A percentile compares a stretch with the other conserved stretches of the same genome.
phyloP scores from a whole-genome alignment of 2,797 vertebrate genomes.

The Chloroceryle inda region DNA sequence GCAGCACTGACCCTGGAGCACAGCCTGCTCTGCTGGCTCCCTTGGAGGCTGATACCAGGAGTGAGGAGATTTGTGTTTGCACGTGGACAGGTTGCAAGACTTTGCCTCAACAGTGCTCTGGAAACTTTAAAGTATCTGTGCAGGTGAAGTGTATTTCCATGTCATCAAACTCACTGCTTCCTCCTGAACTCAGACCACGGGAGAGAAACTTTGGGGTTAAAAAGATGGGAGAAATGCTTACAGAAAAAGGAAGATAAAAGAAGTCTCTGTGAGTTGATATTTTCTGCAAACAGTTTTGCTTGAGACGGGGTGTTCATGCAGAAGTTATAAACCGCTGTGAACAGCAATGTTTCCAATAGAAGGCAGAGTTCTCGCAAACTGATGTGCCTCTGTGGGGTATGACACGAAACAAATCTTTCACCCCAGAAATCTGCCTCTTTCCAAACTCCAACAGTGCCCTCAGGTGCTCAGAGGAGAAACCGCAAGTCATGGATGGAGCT shows the following conservation, averaged over 20 bases:
- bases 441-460: conserved; percentile 68
- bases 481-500: not conserved
- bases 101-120: not conserved
- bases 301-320: accelerated
- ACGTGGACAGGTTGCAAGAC: not conserved
- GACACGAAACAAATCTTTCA: not conserved
- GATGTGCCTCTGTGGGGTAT: not conserved
- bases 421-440: not conserved
- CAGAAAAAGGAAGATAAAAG: not conserved
- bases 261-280: not conserved
- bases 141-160: not conserved
- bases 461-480: conserved; percentile 38
- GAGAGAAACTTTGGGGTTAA: not conserved
- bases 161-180: not conserved
- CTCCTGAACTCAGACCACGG: not conserved
- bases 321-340: not conserved
- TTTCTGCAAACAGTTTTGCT: not conserved
- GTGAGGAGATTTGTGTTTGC: not conserved
- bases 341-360: not conserved
- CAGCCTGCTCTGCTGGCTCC: not conserved
- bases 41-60: not conserved
- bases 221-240: not conserved
- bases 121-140: not conserved
- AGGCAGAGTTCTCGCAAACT: not conserved
- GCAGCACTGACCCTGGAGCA: not conserved